Percentiles rank a stretch among this genome's conserved stretches.
phyloP scores from a whole-genome alignment of 2,888 invertebrate species.

The Drosophila eohydei region DNA sequence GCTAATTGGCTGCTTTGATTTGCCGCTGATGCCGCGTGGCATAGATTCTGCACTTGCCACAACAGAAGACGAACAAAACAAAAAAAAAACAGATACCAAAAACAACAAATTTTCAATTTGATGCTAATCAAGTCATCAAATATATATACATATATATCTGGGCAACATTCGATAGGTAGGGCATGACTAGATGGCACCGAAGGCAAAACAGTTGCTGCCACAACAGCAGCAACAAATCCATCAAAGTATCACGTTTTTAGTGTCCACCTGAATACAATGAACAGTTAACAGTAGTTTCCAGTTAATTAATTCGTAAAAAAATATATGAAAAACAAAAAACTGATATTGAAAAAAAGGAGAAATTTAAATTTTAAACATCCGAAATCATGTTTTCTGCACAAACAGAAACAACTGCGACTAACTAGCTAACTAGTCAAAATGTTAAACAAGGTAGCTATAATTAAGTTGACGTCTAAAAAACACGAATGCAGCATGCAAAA shows the following conservation, averaged over 20 bases:
- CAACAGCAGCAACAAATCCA: slow-evolving; percentile 30
- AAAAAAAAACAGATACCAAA: slow-evolving; percentile 2
- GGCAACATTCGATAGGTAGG: slow-evolving; percentile 1
- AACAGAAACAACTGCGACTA: slow-evolving; percentile 12
- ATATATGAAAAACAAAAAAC: neutral
- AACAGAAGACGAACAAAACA: slow-evolving; percentile 2
- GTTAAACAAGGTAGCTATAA: slow-evolving; percentile 36
- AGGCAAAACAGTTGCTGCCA: slow-evolving; percentile 11
- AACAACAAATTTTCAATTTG: slow-evolving; percentile 24
- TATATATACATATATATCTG: slow-evolving; percentile 1
- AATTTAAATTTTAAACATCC: slow-evolving; percentile 57
- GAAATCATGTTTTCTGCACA: slow-evolving; percentile 63
- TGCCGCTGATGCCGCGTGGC: slow-evolving; percentile 49
- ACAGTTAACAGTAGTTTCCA: slow-evolving; percentile 70
- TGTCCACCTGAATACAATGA: slow-evolving; percentile 47
- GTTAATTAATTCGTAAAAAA: slow-evolving; percentile 66
- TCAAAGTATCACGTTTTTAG: slow-evolving; percentile 64
- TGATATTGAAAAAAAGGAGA: slow-evolving; percentile 23
- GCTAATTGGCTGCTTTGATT: slow-evolving; percentile 67
- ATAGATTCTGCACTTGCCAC: slow-evolving; percentile 49
- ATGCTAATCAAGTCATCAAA: slow-evolving; percentile 68
- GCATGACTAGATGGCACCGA: slow-evolving; percentile 17
- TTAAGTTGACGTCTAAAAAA: slow-evolving; percentile 55
- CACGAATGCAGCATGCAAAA: slow-evolving; percentile 1
- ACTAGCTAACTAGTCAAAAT: slow-evolving; percentile 23